Base-by-base conservation (phyloP, 2,113 vertebrate species). In the Conger conger region DNA sequence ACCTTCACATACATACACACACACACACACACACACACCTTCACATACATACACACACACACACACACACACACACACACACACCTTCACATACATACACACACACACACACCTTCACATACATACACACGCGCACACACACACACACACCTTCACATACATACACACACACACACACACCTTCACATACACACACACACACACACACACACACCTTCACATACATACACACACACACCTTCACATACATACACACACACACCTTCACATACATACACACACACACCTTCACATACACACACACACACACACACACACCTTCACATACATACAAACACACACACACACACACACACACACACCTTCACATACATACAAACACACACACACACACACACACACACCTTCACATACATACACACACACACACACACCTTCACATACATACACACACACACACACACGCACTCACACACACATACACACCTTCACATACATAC, bases 41-140 rank as follows among this genome's bases (percentile, higher is more conserved):
- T 93, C 99, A 60, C 98, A 99, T 99, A 89, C 27, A 38, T 18
- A 73, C 9, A 11, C 8, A 73, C n/a, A 73, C 9, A 33, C n/a
- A 33, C 81, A 82, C 80, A 54, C 27, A 27, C 27, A 68, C 20
- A 33, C 8, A 7, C n/a, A 73, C 18, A 42, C 37, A 63, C 1
- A 63, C 23, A 23, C 27, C 15, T 5, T 2, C 45, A 50, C 8
- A 13, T 1, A 50, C 45, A n/a, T n/a, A 13, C 45, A 50, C 45
- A 13, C 45, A 50, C 45, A 50, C 45, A 50, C 45, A 50, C 40
- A 42, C 9, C 3, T 42, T 4, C 8, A 42, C 8, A 42, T 42
- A 42, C 8, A 42, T 50, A 11, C 7, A 50, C 45, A 50, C 57
- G 27, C 57, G 27, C 50, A 53, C n/a, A n/a, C n/a, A n/a, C n/a